These are phyloP conservation scores for Sylvia borin DNA, from an alignment of 2,797 vertebrate genomes.

Conservation along the genomic window DNA sequence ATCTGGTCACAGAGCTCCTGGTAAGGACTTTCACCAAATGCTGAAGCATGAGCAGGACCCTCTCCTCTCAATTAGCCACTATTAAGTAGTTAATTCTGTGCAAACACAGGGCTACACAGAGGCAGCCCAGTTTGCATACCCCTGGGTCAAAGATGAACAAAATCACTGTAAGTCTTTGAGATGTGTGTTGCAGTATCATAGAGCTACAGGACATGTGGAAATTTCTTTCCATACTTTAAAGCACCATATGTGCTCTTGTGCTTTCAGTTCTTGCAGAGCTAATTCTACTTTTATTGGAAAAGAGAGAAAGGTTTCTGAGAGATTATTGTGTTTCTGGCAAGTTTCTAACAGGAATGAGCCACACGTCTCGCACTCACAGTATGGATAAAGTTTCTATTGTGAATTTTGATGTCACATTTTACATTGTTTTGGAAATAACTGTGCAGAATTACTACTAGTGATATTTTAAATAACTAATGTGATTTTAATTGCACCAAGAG, in stretches of 20 bases:
- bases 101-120: background rate
- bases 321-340: background rate
- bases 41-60: background rate
- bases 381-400: background rate
- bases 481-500: background rate
- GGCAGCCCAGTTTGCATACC: background rate
- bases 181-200: background rate
- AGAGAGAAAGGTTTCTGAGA: background rate
- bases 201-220: background rate
- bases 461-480: background rate
- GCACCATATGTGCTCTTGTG: background rate
- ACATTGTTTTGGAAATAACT: background rate
- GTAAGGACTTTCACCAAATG: background rate
- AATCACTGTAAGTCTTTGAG: background rate
- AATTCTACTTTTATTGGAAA: background rate
- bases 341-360: background rate
- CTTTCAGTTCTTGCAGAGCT: background rate
- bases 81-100: background rate
- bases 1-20: background rate
- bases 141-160: background rate
- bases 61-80: background rate
- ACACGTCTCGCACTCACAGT: background rate
- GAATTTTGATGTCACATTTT: background rate
- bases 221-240: slow-evolving; percentile 8
- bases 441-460: background rate